A percentile compares a stretch with the other conserved stretches of the same genome.
Evolutionary conservation across 2,797 vertebrate species (phyloP).

Genomic region (Euthynnus affinis): DNA sequence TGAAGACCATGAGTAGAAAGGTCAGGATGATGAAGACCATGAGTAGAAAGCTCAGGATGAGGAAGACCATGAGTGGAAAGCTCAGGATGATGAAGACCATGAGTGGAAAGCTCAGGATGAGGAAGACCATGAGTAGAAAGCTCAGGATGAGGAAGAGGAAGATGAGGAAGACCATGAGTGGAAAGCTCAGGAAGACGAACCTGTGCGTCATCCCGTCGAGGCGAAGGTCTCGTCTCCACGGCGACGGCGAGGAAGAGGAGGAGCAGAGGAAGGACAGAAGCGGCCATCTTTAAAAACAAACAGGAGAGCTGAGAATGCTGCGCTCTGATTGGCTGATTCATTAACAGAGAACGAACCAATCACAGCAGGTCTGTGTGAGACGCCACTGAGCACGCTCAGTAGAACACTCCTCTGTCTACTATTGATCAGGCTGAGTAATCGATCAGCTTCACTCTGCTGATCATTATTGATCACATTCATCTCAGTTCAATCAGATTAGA

Average conservation of each 20-base stretch:
- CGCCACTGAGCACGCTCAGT: too few relatives aligned
- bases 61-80: too few relatives aligned
- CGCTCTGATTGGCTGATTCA: not conserved
- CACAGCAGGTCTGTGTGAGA: too few relatives aligned
- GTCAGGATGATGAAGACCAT: too few relatives aligned
- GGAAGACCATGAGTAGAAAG: not conserved
- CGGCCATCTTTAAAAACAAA: slow-evolving; percentile 64
- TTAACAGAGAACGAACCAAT: too few relatives aligned
- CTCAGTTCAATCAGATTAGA: too few relatives aligned
- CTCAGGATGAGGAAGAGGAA: not conserved
- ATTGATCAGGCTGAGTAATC: too few relatives aligned
- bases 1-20: too few relatives aligned
- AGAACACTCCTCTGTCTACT: too few relatives aligned
- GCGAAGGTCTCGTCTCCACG: slow-evolving; percentile 61
- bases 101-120: not conserved
- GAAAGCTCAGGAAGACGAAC: slow-evolving; percentile 49
- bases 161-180: not conserved
- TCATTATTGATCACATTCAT: too few relatives aligned
- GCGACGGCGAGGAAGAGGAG: slow-evolving; percentile 61
- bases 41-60: not conserved
- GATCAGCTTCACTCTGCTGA: too few relatives aligned
- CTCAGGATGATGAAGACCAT: slow-evolving; percentile 57
- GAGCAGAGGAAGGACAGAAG: slow-evolving; percentile 47
- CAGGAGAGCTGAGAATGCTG: not conserved
- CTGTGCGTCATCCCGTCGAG: slow-evolving; percentile 58